phyloP scores from a whole-genome alignment of 2,113 vertebrate genomes.

The Microtus ochrogaster region DNA sequence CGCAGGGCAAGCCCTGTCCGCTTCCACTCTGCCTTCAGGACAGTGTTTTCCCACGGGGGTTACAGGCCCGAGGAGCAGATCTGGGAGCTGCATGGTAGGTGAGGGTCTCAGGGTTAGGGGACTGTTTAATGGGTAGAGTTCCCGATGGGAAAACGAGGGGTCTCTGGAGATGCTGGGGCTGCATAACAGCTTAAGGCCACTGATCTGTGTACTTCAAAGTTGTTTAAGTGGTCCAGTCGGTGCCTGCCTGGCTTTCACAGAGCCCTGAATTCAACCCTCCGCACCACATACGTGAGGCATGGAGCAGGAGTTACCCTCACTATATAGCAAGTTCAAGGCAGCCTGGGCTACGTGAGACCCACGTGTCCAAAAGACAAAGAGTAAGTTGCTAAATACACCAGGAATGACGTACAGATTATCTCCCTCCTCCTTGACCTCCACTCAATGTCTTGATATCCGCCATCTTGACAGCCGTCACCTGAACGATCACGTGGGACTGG shows the following conservation, averaged over 20 bases:
- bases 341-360: too few relatives aligned
- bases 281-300: background rate
- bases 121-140: background rate
- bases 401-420: rapidly evolving
- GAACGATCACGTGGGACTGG: background rate
- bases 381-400: background rate
- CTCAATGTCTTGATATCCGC: background rate
- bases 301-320: background rate
- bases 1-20: background rate
- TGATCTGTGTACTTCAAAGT: background rate
- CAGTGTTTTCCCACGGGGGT: background rate
- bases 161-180: background rate
- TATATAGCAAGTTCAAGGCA: background rate
- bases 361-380: background rate
- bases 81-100: background rate
- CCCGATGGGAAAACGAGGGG: rapidly evolving
- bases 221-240: too few relatives aligned
- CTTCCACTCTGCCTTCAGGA: background rate
- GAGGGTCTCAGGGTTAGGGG: background rate
- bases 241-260: background rate
- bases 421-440: background rate
- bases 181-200: rapidly evolving
- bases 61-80: background rate
- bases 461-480: background rate
- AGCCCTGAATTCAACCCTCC: background rate